phyloP scores from a whole-genome alignment of 2,888 invertebrate genomes.

The Drosophila ochracea region DNA sequence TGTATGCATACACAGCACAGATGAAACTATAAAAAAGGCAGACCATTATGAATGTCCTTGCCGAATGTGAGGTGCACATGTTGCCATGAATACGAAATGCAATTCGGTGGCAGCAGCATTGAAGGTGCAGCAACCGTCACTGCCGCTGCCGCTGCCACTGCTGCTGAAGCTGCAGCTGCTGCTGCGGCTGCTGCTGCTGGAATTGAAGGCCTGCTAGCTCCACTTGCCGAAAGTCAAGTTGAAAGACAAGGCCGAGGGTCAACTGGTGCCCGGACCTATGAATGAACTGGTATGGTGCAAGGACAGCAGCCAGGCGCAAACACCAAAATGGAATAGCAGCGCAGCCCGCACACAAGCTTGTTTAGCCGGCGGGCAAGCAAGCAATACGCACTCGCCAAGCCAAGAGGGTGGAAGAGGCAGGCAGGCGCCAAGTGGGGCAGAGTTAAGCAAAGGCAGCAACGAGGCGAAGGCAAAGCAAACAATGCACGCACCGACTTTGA shows the following conservation, averaged over 20 bases:
- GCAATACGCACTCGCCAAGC: slow-evolving; percentile 20
- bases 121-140: slow-evolving; percentile 23
- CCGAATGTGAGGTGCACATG: slow-evolving; percentile 49
- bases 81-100: slow-evolving; percentile 75
- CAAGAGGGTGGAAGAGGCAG: not conserved
- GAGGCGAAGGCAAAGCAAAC: slow-evolving; percentile 35
- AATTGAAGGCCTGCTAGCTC: slow-evolving; percentile 41
- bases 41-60: slow-evolving; percentile 41
- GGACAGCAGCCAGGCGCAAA: slow-evolving; percentile 41
- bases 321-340: slow-evolving; percentile 37
- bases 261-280: slow-evolving; percentile 44
- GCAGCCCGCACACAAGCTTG: slow-evolving; percentile 48
- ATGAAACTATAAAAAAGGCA: slow-evolving; percentile 18
- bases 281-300: slow-evolving; percentile 32
- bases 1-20: slow-evolving; percentile 15
- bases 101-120: slow-evolving; percentile 34
- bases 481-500: slow-evolving; percentile 23
- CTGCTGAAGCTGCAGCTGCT: not conserved
- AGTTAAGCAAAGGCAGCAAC: not conserved
- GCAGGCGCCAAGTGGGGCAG: not conserved
- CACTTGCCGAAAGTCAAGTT: slow-evolving; percentile 75
- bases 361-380: slow-evolving; percentile 50
- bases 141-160: not conserved
- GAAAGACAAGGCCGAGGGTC: slow-evolving; percentile 73
- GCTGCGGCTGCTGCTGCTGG: not conserved